phyloP scores from a whole-genome alignment of 2,888 invertebrate species.

The Orthonevra nobilis region DNA sequence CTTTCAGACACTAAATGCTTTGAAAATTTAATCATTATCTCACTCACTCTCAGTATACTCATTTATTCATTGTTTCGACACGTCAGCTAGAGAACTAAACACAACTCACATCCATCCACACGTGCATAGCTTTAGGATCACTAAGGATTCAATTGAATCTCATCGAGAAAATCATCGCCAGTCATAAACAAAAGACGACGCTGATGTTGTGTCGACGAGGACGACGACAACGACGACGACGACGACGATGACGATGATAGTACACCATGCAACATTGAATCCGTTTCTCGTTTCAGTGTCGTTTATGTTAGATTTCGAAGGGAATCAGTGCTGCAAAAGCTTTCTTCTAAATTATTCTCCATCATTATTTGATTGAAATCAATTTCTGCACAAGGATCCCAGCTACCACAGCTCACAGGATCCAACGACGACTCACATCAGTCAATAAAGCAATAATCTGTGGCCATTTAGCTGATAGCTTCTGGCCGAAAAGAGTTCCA shows the following conservation, averaged over 20 bases:
- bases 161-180: conserved; percentile 64
- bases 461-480: conserved; percentile 71
- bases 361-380: conserved; percentile 70
- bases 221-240: conserved; percentile 1
- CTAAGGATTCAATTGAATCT: conserved; percentile 62
- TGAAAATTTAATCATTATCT: conserved; percentile 68
- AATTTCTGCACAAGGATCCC: conserved; percentile 47
- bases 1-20: conserved; percentile 64
- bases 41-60: conserved; percentile 33
- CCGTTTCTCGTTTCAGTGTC: conserved; percentile 27
- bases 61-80: conserved; percentile 70
- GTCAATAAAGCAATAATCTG: conserved; percentile 71
- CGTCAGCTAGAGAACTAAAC: conserved; percentile 18
- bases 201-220: neutral
- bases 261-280: conserved; percentile 53
- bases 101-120: neutral
- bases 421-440: conserved; percentile 46
- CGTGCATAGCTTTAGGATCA: conserved; percentile 17
- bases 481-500: conserved; percentile 66
- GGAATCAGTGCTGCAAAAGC: conserved; percentile 49
- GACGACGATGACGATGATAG: neutral
- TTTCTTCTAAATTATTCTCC: conserved; percentile 69
- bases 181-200: conserved; percentile 67
- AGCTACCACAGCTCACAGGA: neutral
- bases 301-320: conserved; percentile 36